Evolutionary conservation across 1,140 invertebrate genomes (phyloP).

Genomic region (Pseudomyrmex gracilis): DNA sequence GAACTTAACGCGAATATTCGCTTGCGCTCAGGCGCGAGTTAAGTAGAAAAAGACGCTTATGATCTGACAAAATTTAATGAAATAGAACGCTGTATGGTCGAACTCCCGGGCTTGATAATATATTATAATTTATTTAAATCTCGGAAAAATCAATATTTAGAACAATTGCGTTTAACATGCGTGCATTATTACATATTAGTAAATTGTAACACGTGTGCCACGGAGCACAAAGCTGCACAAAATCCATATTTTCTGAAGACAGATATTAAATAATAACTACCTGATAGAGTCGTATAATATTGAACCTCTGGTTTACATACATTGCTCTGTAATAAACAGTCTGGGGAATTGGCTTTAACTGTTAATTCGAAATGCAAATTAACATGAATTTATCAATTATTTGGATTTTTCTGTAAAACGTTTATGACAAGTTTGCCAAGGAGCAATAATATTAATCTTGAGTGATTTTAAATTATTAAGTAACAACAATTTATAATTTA

Average conservation of each 20-base stretch:
- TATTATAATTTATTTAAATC: too few species aligned
- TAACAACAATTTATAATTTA: slow-evolving; percentile 9
- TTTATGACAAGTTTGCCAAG: slow-evolving; percentile 26
- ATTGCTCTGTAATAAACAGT: background rate
- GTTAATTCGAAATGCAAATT: slow-evolving; percentile 51
- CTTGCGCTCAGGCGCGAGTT: too few species aligned
- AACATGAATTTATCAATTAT: slow-evolving; percentile 34
- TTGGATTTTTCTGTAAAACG: slow-evolving; percentile 7
- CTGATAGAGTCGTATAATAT: background rate
- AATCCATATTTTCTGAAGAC: background rate
- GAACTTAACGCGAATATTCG: too few species aligned
- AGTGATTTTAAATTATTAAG: slow-evolving; percentile 26
- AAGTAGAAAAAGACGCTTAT: too few species aligned
- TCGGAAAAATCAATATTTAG: too few species aligned
- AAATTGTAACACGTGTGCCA: slow-evolving; percentile 6
- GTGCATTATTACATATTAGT: background rate
- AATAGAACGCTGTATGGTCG: too few species aligned
- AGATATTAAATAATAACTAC: slow-evolving; percentile 21
- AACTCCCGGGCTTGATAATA: too few species aligned
- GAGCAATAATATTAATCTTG: slow-evolving; percentile 2
- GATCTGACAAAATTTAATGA: too few species aligned
- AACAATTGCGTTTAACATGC: too few species aligned
- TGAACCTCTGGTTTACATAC: slow-evolving; percentile 26
- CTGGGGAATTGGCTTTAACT: background rate
- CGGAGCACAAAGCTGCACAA: background rate